Base-by-base conservation (phyloP, 2,113 vertebrate genomes). In the Urocitellus parryii region DNA sequence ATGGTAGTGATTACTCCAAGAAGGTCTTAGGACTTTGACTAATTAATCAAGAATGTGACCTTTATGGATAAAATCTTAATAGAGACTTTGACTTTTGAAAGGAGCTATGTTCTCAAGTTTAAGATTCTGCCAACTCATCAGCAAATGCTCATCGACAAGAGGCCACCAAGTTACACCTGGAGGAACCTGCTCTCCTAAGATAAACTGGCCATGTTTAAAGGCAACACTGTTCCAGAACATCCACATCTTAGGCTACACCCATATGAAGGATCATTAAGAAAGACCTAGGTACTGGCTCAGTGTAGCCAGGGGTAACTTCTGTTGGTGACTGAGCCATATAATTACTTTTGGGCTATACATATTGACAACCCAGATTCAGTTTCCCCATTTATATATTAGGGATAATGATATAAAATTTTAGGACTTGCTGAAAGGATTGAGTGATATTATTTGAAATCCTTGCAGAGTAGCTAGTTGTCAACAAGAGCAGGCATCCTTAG, bases 41-140 rank as follows among this genome's bases (percentile, higher is more conserved):
- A 95, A 88, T 67, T 86, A 96, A 61, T 97, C 63, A 91, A 93
- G 63, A 94, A 95, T 53, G 48, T 70, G 56, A 79, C 2, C 18
- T 85, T 80, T 65, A 95, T 72, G 65, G 67, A 84, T 90, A 81
- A 65, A 77, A 61, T 94, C 37, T 92, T 78, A 5, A 70, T 32
- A 80, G 25, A 85, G 29, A 79, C 25, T 39, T 95, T 78, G 24
- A 72, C 25, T 90, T 92, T 78, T 81, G 37, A 79, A 88, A 91
- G 34, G 63, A 95, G 32, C 42, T 61, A 18, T 51, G 3, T 32
- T 90, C 53, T 95, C 77, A 81, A 70, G 39, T 65, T 29, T 90
- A 86, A 74, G 61, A 94, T 56, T 84, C 53, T 84, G 45, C 27
- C 65, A 87, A 88, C 65, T 92, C 58, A 80, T 56, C 34, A 87